phyloP scores from a whole-genome alignment of 2,113 vertebrate species.

The Echinops telfairi region DNA sequence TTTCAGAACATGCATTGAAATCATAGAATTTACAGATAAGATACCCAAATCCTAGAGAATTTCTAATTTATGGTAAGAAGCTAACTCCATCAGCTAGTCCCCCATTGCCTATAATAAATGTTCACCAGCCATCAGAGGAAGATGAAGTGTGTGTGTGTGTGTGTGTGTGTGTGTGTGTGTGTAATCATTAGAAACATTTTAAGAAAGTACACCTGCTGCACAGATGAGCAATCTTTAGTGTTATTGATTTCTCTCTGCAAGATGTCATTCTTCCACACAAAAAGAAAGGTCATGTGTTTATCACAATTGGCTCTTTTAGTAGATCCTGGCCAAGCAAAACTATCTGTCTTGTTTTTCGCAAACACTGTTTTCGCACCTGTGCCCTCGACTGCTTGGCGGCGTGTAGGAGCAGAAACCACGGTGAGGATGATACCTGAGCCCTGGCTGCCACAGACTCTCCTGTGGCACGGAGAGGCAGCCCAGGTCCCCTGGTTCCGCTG shows the following conservation, averaged over 20 bases:
- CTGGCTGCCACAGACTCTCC: background rate
- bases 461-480: background rate
- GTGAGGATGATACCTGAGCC: no score
- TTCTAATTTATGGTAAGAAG: background rate
- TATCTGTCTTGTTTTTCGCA: background rate
- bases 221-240: background rate
- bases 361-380: background rate
- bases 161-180: no score
- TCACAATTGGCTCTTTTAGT: background rate
- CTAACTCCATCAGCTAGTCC: background rate
- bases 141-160: background rate
- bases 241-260: background rate
- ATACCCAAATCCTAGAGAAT: background rate
- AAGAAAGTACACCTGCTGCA: background rate
- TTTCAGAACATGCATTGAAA: constrained; percentile 11
- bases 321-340: background rate
- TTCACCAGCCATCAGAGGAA: background rate
- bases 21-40: constrained; percentile 1
- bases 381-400: no score
- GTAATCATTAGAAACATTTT: no score
- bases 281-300: background rate
- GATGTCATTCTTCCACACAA: background rate
- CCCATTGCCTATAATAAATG: background rate
- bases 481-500: background rate
- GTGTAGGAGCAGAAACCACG: background rate